Percentiles rank a stretch among this genome's conserved stretches.
These are phyloP conservation scores for Drosophila seguyi DNA, from an alignment of 1,140 invertebrate species.

Conservation along the genomic window DNA sequence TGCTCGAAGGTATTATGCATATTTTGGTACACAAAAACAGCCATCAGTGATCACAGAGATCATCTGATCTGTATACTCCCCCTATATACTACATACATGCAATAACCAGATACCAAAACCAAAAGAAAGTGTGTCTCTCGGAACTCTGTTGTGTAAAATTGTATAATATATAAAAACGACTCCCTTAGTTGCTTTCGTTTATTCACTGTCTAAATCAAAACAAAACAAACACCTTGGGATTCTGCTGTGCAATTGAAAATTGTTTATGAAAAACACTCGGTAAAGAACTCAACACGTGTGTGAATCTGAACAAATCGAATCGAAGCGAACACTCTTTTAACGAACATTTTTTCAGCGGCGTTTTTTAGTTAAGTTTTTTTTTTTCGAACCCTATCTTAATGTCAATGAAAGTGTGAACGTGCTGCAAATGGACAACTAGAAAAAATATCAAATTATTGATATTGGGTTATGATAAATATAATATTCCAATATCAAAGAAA, in stretches of 20 bases:
- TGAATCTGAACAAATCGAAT: conserved; percentile 18
- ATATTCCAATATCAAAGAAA: not conserved
- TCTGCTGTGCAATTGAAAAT: conserved; percentile 65
- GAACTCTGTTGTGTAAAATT: conserved; percentile 59
- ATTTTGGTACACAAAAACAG: conserved; percentile 54
- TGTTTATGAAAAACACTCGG: conserved; percentile 74
- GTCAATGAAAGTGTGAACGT: conserved; percentile 35
- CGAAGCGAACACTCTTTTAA: conserved; percentile 71
- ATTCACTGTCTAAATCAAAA: conserved; percentile 9
- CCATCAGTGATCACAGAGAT: conserved; percentile 52
- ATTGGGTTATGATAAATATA: not conserved
- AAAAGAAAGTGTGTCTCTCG: conserved; percentile 43
- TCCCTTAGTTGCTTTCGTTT: conserved; percentile 22
- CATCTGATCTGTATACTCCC: conserved; percentile 48
- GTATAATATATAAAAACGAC: conserved; percentile 35
- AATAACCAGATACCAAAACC: conserved; percentile 24
- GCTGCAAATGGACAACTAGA: conserved; percentile 35
- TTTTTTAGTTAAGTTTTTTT: conserved; percentile 59
- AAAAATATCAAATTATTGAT: not conserved
- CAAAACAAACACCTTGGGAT: conserved; percentile 27
- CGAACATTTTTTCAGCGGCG: conserved; percentile 52
- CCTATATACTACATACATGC: conserved; percentile 45
- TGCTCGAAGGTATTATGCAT: conserved; percentile 84
- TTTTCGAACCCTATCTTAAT: conserved; percentile 14
- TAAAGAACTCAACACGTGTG: conserved; percentile 49